Evolutionary conservation across 2,113 vertebrate species (phyloP), one percentile per base, ranked within the genome.

Genomic region (Pavo muticus): DNA sequence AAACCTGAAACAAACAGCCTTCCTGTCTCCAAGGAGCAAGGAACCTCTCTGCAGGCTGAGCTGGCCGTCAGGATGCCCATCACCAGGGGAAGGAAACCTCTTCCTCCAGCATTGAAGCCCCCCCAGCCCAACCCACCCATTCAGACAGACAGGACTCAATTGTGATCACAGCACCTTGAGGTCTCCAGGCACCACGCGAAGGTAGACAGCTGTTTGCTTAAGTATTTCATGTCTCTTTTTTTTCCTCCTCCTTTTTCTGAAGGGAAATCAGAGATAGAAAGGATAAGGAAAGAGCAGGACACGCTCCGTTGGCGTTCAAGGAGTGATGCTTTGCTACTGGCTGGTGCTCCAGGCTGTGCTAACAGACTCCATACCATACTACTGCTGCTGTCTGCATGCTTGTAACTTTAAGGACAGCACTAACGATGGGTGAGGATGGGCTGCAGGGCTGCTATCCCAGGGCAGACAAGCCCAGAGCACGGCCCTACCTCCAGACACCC

Each of bases 221-320:
- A 90, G 48, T n/a, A 79, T n/a, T 89, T 81, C 12, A 44, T 21
- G 7, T 5, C 6, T 14, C 32, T 32, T 17, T 56, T 29, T 54
- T 29, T 14, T 50, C 15, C 29, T 12, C 4, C 1, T 2, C 0
- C 1, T 8, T 11, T 10, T 4, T 23, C 63, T 57, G 67, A 59
- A 67, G 37, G 35, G 18, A 70, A 79, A 65, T 40, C 67, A 52
- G 32, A 19, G 45, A 37, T 20, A 45, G 67, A 19, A 39, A 17
- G 25, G 50, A 24, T 6, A 13, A 77, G 65, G 76, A 68, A 57
- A n/a, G 37, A 59, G 37, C 23, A 71, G 37, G 68, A n/a, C 50
- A 14, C 0, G 2, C 2, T 21, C 21, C 0, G 2, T 39, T 39
- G 39, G 47, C 1, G 2, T 4, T 27, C 0, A 4, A 40, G 67